Evolutionary conservation across 2,797 vertebrate species (phyloP), one percentile per base, ranked within the genome.

Genomic region (Jordanella pulchra): DNA sequence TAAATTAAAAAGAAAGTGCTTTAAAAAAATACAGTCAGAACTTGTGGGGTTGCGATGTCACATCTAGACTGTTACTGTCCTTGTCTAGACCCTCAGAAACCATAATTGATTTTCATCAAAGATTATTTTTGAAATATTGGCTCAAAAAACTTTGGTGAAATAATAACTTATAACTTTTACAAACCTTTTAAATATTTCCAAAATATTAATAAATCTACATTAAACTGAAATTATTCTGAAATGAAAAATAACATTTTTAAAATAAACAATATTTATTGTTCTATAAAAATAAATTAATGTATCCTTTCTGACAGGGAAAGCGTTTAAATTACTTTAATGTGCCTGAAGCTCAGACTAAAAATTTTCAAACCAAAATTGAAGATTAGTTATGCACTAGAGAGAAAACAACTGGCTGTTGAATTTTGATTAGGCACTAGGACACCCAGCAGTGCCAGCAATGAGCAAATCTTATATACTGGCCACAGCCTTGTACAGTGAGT

Each of bases 311-410:
- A 23, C 23, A 0, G 4, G 32, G 1, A 39, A 23, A 35, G 21
- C 21, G 18, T 11, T 7, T 21, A 10, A 9, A 30, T 32, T 3
- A 32, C 17, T 60, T 21, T 18, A 60, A 11, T n/a, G 18, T 61
- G 32, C 58, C 58, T 39, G 18, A n/a, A 23, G 32, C 58, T 39
- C 58, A 47, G 10, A 23, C 17, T 86, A 73, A 85, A 86, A 85
- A 77, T 90, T 89, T 90, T 89, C 77, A 81, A 88, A 84, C 76
- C 74, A 78, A 87, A 69, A 75, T 73, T 76, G 81, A 77, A 89
- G 87, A 85, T 73, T 71, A 90, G 80, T 88, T 85, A 88, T 81
- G 79, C 54, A 65, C 55, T 17, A 73, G 55, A 68, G 82, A 81
- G 35, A 90, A 86, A 84, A 73, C n/a, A 67, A 44, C 28, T 73